Evolutionary conservation across 1,140 invertebrate species (phyloP), one percentile per base, ranked within the genome.

Genomic region (Orchesella cincta): DNA sequence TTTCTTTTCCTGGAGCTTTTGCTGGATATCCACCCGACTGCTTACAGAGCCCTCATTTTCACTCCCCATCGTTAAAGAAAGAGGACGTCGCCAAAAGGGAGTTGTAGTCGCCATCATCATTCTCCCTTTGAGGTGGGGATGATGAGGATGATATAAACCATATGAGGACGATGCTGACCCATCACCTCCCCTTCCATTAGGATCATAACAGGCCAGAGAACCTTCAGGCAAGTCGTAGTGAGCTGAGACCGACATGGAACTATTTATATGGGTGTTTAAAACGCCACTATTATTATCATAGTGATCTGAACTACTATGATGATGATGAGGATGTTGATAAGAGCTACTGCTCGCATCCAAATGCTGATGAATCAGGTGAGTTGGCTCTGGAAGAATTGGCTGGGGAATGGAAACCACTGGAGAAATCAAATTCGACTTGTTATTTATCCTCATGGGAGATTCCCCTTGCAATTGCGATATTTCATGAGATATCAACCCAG

Each of bases 1-100:
- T 79, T 94, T 94, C 84, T 95, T 95, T 83, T 94, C 93, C 83
- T 93, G 91, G 0, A 95, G 85, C 83, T 95, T 95, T 81, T 94
- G 92, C 80, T 93, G 91, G 78, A 95, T 95, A 80, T 94, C 93
- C 1, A 94, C 91, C 20, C 91, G 87, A 0, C 92, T 93, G 0
- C 92, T 90, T 0, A 92, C 89, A 80, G 90, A 90, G 31, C 89
- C 90, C 83, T 93, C 92, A 78, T 90, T 90, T 83, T 93, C 92
- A 82, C 88, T 92, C 62, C 28, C 82, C 75, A 74, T 83, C 67
- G 82, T 85, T n/a, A 85, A 86, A 1, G 91, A 90, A 18, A 93
- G 85, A 0, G 93, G 91, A 72, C 91, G 86, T 77, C 93, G 89
- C 93, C 93, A 94, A 87, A 94, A 94, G 1, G 92, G 93, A n/a